phyloP scores from a whole-genome alignment of 1,140 invertebrate species.

The Neoseiulus cucumeris region DNA sequence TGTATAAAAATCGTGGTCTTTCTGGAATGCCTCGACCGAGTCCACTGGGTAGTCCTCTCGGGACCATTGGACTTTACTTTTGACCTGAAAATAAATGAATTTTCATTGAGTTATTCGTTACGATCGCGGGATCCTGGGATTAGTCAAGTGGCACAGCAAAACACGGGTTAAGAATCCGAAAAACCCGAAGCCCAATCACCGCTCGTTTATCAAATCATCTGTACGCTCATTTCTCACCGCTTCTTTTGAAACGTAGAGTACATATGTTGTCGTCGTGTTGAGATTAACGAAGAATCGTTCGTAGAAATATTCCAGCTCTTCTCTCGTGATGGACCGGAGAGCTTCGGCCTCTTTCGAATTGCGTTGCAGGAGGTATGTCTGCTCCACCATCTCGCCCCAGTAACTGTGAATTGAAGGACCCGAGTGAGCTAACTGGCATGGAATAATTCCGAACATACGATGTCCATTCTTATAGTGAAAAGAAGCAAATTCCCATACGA shows the following conservation, averaged over 20 bases:
- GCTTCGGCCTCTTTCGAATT: neutral
- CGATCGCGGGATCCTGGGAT: too few species aligned
- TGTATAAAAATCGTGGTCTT: neutral
- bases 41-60: neutral
- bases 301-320: neutral
- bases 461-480: too few species aligned
- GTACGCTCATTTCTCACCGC: neutral
- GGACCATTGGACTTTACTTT: neutral
- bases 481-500: too few species aligned
- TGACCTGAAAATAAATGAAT: neutral
- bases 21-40: neutral
- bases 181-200: neutral
- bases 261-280: neutral
- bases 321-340: neutral
- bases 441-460: too few species aligned
- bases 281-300: neutral
- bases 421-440: too few species aligned
- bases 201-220: too few species aligned
- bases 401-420: neutral
- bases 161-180: neutral
- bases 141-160: too few species aligned
- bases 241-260: neutral
- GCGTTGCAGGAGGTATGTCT: neutral
- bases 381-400: slow-evolving; percentile 3
- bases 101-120: neutral